Evolutionary conservation across 2,797 vertebrate genomes (phyloP).

Genomic region (Urophycis tenuis): DNA sequence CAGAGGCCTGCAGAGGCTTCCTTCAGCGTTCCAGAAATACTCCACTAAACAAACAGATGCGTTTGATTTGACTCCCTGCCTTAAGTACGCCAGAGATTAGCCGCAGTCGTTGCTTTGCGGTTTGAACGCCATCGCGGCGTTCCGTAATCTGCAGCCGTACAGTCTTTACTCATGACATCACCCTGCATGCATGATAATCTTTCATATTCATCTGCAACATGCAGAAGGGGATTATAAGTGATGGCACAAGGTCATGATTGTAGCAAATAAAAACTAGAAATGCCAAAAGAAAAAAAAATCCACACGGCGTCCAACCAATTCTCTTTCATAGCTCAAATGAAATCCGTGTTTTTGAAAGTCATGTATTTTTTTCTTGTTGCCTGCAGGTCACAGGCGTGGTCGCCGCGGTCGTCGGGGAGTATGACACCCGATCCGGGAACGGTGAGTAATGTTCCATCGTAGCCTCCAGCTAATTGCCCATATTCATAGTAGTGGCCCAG

Average conservation of each 20-base stretch:
- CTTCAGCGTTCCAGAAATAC: background rate
- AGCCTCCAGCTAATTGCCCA: background rate
- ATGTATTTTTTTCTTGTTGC: background rate
- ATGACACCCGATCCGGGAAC: background rate
- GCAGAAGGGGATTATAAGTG: background rate
- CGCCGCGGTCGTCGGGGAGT: background rate
- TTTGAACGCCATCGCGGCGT: background rate
- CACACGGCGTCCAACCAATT: no score
- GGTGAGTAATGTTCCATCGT: background rate
- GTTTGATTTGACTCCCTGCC: background rate
- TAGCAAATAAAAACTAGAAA: background rate
- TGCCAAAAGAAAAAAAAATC: no score
- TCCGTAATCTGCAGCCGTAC: background rate
- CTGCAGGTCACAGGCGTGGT: background rate
- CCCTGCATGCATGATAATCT: background rate
- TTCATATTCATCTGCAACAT: background rate
- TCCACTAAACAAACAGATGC: background rate
- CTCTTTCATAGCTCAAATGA: background rate
- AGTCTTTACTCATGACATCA: background rate
- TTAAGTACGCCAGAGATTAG: background rate
- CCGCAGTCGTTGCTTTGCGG: background rate
- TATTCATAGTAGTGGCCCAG: background rate
- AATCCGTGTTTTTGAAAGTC: background rate
- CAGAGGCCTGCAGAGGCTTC: background rate
- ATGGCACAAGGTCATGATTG: constrained; percentile 3